phyloP scores from a whole-genome alignment of 2,888 invertebrate species.

The Copidosoma aretas region DNA sequence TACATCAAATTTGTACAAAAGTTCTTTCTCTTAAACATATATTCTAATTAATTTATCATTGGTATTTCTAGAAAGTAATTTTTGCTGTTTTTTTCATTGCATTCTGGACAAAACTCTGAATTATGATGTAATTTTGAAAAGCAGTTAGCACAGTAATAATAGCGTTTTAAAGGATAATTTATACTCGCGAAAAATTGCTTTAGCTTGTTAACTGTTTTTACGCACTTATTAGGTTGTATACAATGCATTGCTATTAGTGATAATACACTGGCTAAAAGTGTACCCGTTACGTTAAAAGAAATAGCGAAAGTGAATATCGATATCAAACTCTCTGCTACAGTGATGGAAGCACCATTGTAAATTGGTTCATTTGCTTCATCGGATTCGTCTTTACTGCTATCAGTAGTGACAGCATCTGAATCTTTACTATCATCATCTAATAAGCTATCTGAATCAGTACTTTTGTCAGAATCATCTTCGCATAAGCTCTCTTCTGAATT shows the following conservation, averaged over 20 bases:
- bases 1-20: slow-evolving; percentile 34
- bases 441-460: too few species aligned
- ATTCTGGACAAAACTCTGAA: slow-evolving; percentile 11
- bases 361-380: slow-evolving; percentile 16
- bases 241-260: slow-evolving; percentile 29
- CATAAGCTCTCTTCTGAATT: too few species aligned
- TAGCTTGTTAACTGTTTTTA: slow-evolving; percentile 24
- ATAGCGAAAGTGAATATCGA: slow-evolving; percentile 26
- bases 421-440: too few species aligned
- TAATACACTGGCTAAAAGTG: slow-evolving; percentile 16
- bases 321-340: slow-evolving; percentile 33
- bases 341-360: slow-evolving; percentile 31
- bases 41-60: slow-evolving; percentile 23
- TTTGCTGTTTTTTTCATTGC: background rate
- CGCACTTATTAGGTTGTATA: background rate
- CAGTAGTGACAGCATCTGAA: background rate
- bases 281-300: slow-evolving; percentile 22
- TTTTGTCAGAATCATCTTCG: too few species aligned
- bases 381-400: slow-evolving; percentile 4
- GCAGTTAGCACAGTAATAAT: slow-evolving; percentile 29
- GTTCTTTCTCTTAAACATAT: slow-evolving; percentile 23
- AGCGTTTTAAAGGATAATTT: slow-evolving; percentile 10
- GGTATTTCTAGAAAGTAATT: slow-evolving; percentile 36
- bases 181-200: slow-evolving; percentile 25
- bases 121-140: slow-evolving; percentile 9